A percentile compares a stretch with the other conserved stretches of the same genome.
phyloP scores from a whole-genome alignment of 2,888 invertebrate species.

The Osmoderma eremita region DNA sequence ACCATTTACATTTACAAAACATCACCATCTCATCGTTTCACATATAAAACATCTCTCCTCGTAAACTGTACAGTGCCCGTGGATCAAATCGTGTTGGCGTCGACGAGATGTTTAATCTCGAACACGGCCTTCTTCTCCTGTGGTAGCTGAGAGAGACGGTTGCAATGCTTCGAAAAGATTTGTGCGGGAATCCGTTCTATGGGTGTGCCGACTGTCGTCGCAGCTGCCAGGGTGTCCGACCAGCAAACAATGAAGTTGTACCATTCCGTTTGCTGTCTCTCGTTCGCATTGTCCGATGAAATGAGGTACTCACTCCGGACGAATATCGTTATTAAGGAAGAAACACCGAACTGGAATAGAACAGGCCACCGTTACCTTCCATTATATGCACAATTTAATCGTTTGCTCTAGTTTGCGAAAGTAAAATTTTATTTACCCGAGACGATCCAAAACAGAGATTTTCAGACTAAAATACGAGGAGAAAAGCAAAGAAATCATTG shows the following conservation, averaged over 20 bases:
- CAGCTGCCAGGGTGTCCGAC: constrained; percentile 61
- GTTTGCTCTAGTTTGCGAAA: not conserved
- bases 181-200: constrained; percentile 58
- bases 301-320: constrained; percentile 66
- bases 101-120: constrained; percentile 54
- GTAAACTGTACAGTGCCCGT: not conserved
- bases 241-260: constrained; percentile 67
- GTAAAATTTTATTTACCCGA: no score
- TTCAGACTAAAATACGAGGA: no score
- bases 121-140: constrained; percentile 55
- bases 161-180: constrained; percentile 58
- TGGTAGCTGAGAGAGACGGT: constrained; percentile 55
- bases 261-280: constrained; percentile 63
- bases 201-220: constrained; percentile 55
- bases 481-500: no score
- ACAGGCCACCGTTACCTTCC: not conserved
- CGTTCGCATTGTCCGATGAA: constrained; percentile 56
- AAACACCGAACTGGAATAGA: constrained; percentile 67
- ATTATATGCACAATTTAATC: not conserved
- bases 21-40: no score
- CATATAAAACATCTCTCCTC: not conserved
- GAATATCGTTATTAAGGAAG: constrained; percentile 66
- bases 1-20: not conserved
- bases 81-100: constrained; percentile 1
- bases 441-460: no score